Evolutionary conservation across 2,888 invertebrate genomes (phyloP), one percentile per base, ranked within the genome.

Genomic region (Caenorhabditis sp.): DNA sequence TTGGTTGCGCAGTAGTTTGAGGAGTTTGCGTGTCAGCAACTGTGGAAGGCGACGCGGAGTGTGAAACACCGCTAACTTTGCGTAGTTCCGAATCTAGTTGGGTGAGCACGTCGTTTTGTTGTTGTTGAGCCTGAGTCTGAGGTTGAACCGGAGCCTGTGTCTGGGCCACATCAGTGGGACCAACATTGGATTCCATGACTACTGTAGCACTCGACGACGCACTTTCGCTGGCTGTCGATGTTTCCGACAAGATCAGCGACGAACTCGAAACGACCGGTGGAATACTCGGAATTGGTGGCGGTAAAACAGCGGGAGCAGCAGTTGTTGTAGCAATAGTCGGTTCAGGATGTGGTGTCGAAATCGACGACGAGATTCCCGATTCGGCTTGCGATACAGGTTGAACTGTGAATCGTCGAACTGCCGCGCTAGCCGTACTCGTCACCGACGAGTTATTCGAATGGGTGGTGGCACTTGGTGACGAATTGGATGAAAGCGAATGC

Each of bases 371-470:
- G 17, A 78, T 76, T 23, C 78, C 78, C 0, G 78, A 78, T 52
- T 78, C 78, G 20, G 53, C 76, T 56, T 76, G 67, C 12, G 77
- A 72, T 2, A 74, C 76, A 0, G 78, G 67, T 38, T 73, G 76
- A 26, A 78, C 78, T 20, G 75, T 78, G 67, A 81, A 81, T 38
- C 81, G 53, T 20, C 80, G 59, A 3, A 76, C 72, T 5, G 58
- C 62, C 3, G 63, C 70, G 53, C 74, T 76, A 2, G 69, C 66
- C 20, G 70, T 77, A 36, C 71, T 71, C 23, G 65, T 73, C 5
- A 77, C 73, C 10, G 80, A 80, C 2, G 77, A 77, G 43, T 63
- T 80, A 52, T 80, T 80, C 63, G 80, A 80, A 65, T 80, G 77
- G 14, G 80, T 70, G 5, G 77, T 77, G 36, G 77, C 77, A 61